A percentile compares a stretch with the other conserved stretches of the same genome.
phyloP scores from a whole-genome alignment of 2,113 vertebrate genomes.

The Periophthalmus modestus region DNA sequence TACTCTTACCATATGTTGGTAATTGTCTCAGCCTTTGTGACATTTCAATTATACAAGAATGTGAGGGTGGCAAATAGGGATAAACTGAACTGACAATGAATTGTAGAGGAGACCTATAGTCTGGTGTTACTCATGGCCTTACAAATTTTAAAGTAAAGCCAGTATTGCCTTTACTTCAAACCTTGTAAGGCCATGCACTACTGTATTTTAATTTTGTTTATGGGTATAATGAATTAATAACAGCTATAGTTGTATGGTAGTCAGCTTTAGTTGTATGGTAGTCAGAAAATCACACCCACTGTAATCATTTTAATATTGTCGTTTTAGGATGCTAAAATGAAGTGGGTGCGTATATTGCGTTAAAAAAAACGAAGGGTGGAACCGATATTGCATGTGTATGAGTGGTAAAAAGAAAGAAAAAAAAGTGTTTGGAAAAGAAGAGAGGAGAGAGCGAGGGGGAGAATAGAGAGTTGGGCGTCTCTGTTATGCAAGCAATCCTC shows the following conservation, averaged over 20 bases:
- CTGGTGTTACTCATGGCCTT: neutral
- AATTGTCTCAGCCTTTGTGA: slow-evolving; percentile 35
- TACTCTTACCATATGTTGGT: slow-evolving; percentile 45
- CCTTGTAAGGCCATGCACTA: too few species aligned
- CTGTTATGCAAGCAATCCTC: slow-evolving; percentile 64
- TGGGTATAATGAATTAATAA: neutral
- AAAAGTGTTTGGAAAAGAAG: slow-evolving; percentile 37
- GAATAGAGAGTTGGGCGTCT: slow-evolving; percentile 43
- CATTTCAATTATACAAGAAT: slow-evolving; percentile 39
- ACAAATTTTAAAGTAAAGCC: too few species aligned
- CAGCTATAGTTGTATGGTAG: neutral
- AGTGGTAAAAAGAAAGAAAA: slow-evolving; percentile 40
- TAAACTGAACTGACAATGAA: slow-evolving; percentile 22
- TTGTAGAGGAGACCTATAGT: neutral
- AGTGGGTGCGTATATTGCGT: slow-evolving; percentile 50
- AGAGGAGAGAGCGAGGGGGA: neutral
- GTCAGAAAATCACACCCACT: slow-evolving; percentile 11
- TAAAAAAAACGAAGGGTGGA: slow-evolving; percentile 52
- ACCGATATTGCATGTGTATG: slow-evolving; percentile 41
- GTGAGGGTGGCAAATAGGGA: slow-evolving; percentile 38
- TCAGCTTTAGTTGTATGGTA: neutral
- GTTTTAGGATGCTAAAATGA: slow-evolving; percentile 36
- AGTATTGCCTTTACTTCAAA: too few species aligned
- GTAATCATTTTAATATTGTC: slow-evolving; percentile 26
- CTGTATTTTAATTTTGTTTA: too few species aligned